Percentiles rank a stretch among this genome's conserved stretches.
These are phyloP conservation scores for Drosophila pseudoobscura DNA, from an alignment of 1,140 invertebrate species.

Conservation along the genomic window DNA sequence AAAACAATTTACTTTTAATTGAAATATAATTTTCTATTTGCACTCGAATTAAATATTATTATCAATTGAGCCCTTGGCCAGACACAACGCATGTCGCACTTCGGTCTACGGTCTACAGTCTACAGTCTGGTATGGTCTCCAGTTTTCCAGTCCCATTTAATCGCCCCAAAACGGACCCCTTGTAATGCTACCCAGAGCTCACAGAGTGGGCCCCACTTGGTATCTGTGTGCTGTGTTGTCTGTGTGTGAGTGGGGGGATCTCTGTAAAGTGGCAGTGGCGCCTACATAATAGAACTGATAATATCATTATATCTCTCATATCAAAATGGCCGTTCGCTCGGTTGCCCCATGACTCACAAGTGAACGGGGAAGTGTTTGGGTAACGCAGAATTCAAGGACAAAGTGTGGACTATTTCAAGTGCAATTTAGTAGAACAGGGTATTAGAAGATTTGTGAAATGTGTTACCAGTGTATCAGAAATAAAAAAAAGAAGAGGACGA, in stretches of 20 bases:
- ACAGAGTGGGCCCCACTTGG: conserved; percentile 16
- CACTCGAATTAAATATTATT: conserved; percentile 78
- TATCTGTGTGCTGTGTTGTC: conserved; percentile 1
- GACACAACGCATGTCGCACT: conserved; percentile 53
- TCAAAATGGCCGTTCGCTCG: conserved; percentile 52
- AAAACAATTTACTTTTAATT: conserved; percentile 81
- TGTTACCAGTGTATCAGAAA: no score
- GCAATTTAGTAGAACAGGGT: neutral
- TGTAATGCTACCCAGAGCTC: conserved; percentile 57
- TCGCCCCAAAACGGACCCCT: conserved; percentile 50
- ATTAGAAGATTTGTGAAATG: neutral
- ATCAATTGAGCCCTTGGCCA: conserved; percentile 68
- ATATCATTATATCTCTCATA: conserved; percentile 67
- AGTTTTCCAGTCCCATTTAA: conserved; percentile 56
- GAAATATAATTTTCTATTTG: conserved; percentile 82
- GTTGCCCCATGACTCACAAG: conserved; percentile 49
- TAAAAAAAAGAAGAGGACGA: no score
- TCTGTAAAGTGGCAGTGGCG: conserved; percentile 74
- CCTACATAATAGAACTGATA: conserved; percentile 72
- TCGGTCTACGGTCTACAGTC: conserved; percentile 27
- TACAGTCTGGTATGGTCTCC: conserved; percentile 21
- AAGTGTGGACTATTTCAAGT: conserved; percentile 4
- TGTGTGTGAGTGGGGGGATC: conserved; percentile 54
- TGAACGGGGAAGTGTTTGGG: conserved; percentile 5
- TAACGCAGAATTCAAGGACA: conserved; percentile 30